Conservation (phyloP, 2,797 vertebrate species). For the Characodon lateralis region DNA sequence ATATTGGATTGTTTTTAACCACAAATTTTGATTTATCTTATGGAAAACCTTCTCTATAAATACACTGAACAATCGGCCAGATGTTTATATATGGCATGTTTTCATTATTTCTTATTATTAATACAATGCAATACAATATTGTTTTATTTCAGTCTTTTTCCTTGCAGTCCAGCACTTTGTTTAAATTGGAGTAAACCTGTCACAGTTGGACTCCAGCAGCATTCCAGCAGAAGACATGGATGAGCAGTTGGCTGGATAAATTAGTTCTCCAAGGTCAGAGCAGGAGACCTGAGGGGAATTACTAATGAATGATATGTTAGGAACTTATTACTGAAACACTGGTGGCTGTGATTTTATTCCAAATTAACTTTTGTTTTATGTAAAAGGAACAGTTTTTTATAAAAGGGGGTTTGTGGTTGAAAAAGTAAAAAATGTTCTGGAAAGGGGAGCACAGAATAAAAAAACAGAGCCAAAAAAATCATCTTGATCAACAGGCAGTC, state of each 20-base stretch:
- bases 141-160: neutral
- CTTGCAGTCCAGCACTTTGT: conserved; percentile 19
- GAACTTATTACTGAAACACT: neutral
- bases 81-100: neutral
- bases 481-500: too few relatives aligned
- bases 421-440: neutral
- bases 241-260: conserved; percentile 25
- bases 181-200: conserved; percentile 20
- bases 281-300: conserved; percentile 35
- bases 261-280: conserved; percentile 42
- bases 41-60: neutral
- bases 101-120: neutral
- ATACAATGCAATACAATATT: neutral
- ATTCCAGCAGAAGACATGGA: conserved; percentile 33
- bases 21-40: neutral
- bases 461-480: too few relatives aligned
- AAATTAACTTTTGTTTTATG: neutral
- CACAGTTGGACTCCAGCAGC: conserved; percentile 36
- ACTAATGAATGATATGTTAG: neutral
- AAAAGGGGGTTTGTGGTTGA: neutral
- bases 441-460: too few relatives aligned
- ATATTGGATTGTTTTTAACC: neutral
- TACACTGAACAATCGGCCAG: neutral
- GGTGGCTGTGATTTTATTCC: neutral
- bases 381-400: neutral